A percentile compares a stretch with the other conserved stretches of the same genome.
These are phyloP conservation scores for Charanyca ferruginea DNA, from an alignment of 2,888 invertebrate genomes.

Conservation along the genomic window DNA sequence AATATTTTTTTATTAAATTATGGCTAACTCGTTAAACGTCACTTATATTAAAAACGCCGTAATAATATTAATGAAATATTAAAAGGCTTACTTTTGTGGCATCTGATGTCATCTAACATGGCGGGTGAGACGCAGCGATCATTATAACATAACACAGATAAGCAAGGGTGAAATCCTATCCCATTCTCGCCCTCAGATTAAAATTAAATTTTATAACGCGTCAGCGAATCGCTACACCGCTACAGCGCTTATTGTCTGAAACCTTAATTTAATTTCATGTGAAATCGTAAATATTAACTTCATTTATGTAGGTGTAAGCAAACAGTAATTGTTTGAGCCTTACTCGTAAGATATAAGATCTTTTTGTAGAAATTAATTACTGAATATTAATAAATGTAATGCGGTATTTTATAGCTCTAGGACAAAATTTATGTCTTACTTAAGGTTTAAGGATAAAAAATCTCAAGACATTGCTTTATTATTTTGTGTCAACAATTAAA, in stretches of 20 bases:
- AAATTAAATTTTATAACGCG: constrained; percentile 89
- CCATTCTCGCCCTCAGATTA: constrained; percentile 87
- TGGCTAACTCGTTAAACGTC: neutral
- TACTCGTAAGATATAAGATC: constrained; percentile 53
- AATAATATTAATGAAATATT: constrained; percentile 45
- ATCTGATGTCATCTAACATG: constrained; percentile 65
- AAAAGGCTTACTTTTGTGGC: constrained; percentile 65
- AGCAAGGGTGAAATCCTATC: constrained; percentile 87
- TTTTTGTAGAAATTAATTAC: constrained; percentile 59
- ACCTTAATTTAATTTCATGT: constrained; percentile 83
- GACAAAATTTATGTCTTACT: constrained; percentile 28
- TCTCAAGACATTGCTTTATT: constrained; percentile 3
- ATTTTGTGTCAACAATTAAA: neutral
- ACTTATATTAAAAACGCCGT: no score
- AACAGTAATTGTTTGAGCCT: constrained; percentile 61
- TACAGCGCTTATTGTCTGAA: constrained; percentile 80
- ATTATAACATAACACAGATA: constrained; percentile 77
- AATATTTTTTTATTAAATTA: neutral
- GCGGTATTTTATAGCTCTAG: constrained; percentile 39
- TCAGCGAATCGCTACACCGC: constrained; percentile 78
- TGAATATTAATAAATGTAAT: constrained; percentile 48
- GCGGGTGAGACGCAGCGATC: constrained; percentile 72
- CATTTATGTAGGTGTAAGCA: constrained; percentile 61
- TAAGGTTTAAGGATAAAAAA: constrained; percentile 22
- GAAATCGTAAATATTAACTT: constrained; percentile 81